Evolutionary conservation across 1,140 invertebrate genomes (phyloP).

Genomic region (Latrodectus geometricus): DNA sequence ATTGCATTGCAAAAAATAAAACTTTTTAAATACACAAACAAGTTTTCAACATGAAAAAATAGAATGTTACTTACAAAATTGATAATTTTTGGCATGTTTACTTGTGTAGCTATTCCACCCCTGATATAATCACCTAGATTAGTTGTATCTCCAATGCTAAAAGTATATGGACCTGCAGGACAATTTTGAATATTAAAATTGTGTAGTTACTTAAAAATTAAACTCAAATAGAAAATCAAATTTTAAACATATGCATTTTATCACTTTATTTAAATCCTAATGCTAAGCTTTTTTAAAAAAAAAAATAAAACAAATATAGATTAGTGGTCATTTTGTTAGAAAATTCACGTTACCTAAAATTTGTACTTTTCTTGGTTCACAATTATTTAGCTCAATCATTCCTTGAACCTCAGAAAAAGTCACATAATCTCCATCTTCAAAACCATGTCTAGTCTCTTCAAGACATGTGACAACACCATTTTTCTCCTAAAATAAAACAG

Average conservation of each 20-base stretch:
- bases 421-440: slow-evolving; percentile 95
- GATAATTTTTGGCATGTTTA: slow-evolving; percentile 93
- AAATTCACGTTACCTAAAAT: slow-evolving; percentile 70
- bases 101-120: slow-evolving; percentile 93
- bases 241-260: not conserved
- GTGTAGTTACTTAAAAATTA: not conserved
- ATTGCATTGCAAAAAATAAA: no score
- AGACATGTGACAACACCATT: slow-evolving; percentile 90
- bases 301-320: no score
- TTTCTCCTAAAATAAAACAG: slow-evolving; percentile 72
- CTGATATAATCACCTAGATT: slow-evolving; percentile 73
- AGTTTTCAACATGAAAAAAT: no score
- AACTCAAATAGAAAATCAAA: not conserved
- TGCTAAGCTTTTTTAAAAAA: no score
- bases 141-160: slow-evolving; percentile 95
- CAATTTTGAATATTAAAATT: not conserved
- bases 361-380: slow-evolving; percentile 89
- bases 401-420: slow-evolving; percentile 94
- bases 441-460: slow-evolving; percentile 90
- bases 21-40: no score
- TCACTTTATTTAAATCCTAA: no score
- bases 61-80: slow-evolving; percentile 75
- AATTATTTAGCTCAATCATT: slow-evolving; percentile 93
- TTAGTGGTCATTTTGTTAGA: not conserved
- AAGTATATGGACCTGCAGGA: slow-evolving; percentile 90